These are phyloP conservation scores for Coregonus ussuriensis DNA, from an alignment of 2,797 vertebrate genomes.

Conservation along the genomic window DNA sequence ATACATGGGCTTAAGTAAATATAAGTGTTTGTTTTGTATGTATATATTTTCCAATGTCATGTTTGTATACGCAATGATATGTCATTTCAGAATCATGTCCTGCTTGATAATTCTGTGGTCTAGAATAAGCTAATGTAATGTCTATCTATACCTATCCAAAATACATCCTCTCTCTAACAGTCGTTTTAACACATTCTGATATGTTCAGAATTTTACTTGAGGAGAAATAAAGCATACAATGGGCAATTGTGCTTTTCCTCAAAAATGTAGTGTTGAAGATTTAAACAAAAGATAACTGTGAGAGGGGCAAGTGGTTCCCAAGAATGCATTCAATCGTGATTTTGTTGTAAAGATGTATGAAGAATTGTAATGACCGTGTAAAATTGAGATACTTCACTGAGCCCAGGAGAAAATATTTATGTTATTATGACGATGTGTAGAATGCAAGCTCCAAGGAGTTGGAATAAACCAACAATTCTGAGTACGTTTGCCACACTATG, in stretches of 20 bases:
- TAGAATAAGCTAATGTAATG: constrained; percentile 64
- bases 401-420: background rate
- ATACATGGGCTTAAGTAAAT: constrained; percentile 80
- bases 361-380: constrained; percentile 1
- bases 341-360: constrained; percentile 17
- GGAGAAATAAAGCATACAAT: constrained; percentile 12
- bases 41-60: constrained; percentile 87
- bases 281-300: constrained; percentile 46
- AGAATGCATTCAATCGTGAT: constrained; percentile 47
- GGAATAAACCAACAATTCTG: constrained; percentile 20
- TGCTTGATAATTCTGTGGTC: constrained; percentile 59
- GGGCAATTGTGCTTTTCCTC: constrained; percentile 45
- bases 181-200: constrained; percentile 42
- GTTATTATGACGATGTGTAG: background rate
- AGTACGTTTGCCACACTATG: background rate
- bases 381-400: constrained; percentile 18
- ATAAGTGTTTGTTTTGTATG: constrained; percentile 86
- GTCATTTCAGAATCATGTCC: constrained; percentile 63
- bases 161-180: constrained; percentile 46
- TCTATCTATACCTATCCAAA: constrained; percentile 25
- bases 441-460: background rate
- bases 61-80: constrained; percentile 68
- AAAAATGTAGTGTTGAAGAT: constrained; percentile 65
- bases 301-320: constrained; percentile 41
- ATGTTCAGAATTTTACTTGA: constrained; percentile 61